Evolutionary conservation across 1,140 invertebrate genomes (phyloP).

Genomic region (Drosophila burlai): DNA sequence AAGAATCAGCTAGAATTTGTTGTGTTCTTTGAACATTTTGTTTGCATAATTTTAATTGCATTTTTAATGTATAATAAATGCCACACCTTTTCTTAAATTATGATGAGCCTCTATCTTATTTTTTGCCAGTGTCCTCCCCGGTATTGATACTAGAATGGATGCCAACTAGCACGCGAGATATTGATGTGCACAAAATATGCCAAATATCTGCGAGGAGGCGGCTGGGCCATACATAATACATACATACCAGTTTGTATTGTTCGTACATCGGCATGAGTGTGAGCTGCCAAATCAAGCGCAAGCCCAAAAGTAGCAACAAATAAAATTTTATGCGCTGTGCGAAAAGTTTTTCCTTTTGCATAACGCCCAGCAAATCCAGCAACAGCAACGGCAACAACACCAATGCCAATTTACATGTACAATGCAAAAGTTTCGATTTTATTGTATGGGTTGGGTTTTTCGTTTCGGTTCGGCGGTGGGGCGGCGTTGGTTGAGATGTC

Average conservation of each 20-base stretch:
- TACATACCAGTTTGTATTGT: slow-evolving; percentile 1
- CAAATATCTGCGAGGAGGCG: slow-evolving; percentile 61
- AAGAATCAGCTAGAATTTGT: not conserved
- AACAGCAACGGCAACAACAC: slow-evolving; percentile 29
- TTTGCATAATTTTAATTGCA: not conserved
- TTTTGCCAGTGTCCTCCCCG: not conserved
- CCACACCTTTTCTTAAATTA: not conserved
- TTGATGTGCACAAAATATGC: slow-evolving; percentile 80
- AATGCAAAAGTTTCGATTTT: slow-evolving; percentile 84
- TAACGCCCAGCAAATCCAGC: slow-evolving; percentile 60
- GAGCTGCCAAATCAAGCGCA: slow-evolving; percentile 80
- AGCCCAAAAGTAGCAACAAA: slow-evolving; percentile 83
- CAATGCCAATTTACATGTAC: slow-evolving; percentile 77
- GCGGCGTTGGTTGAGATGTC: slow-evolving; percentile 56
- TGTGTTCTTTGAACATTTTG: not conserved
- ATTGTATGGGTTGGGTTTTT: slow-evolving; percentile 60
- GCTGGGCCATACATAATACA: slow-evolving; percentile 20
- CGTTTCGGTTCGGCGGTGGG: not conserved
- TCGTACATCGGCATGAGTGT: slow-evolving; percentile 1
- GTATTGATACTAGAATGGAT: slow-evolving; percentile 43
- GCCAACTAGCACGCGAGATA: slow-evolving; percentile 81
- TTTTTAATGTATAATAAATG: not conserved
- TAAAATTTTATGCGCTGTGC: slow-evolving; percentile 81
- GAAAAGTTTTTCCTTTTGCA: slow-evolving; percentile 79
- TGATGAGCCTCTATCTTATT: fast-evolving